Conservation (phyloP, 1,140 invertebrate species). For the Cephus cinctus region DNA sequence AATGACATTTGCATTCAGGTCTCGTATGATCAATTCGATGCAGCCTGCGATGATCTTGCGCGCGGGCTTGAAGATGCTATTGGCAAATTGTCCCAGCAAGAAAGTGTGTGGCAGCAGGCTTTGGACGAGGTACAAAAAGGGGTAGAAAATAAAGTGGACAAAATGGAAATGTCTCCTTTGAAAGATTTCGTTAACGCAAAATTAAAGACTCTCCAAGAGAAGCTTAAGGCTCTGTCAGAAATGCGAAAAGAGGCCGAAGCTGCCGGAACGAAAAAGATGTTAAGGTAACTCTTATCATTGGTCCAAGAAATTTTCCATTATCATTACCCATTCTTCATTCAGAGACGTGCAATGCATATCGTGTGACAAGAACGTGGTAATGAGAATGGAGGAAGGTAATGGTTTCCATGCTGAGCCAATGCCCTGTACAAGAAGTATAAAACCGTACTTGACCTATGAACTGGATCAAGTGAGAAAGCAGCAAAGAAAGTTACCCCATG, state of each 20-base stretch:
- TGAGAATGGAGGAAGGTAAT: conserved; percentile 61
- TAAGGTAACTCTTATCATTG: conserved; percentile 49
- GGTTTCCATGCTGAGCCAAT: conserved; percentile 51
- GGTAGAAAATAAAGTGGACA: conserved; percentile 67
- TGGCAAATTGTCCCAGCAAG: conserved; percentile 62
- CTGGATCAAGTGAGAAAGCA: conserved; percentile 63
- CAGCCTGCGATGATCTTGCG: conserved; percentile 64
- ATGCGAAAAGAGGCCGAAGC: conserved; percentile 65
- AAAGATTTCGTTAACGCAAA: conserved; percentile 66
- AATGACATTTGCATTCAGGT: conserved; percentile 43
- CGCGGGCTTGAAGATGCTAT: conserved; percentile 64
- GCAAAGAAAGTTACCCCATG: conserved; percentile 47
- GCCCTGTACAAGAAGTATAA: conserved; percentile 54
- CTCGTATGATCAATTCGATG: conserved; percentile 68
- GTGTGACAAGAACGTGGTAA: conserved; percentile 69
- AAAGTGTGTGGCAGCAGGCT: conserved; percentile 47
- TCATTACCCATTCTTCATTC: conserved; percentile 5
- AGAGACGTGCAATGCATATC: conserved; percentile 73
- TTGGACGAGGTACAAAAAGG: conserved; percentile 66
- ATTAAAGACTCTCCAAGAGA: conserved; percentile 63
- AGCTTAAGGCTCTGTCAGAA: conserved; percentile 59
- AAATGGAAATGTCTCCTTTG: conserved; percentile 64
- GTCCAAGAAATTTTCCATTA: neutral
- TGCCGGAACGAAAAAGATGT: conserved; percentile 65
- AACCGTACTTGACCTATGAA: conserved; percentile 68